These are phyloP conservation scores for Phenganax stokvisi DNA, from an alignment of 92 coral and sea anemone species.

Conservation along the genomic window DNA sequence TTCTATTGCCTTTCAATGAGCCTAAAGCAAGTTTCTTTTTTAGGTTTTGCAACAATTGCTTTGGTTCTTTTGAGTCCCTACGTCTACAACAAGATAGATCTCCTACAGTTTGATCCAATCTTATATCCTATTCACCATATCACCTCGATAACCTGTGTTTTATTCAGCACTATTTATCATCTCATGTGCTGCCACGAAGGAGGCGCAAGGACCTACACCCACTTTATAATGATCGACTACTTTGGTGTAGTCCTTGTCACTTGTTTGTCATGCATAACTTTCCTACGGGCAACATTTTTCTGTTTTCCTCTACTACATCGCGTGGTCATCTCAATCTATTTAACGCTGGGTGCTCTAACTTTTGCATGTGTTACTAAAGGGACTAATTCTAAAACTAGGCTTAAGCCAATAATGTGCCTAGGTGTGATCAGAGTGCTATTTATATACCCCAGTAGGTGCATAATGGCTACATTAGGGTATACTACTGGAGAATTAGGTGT, in stretches of 20 bases:
- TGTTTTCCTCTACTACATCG: slow-evolving; percentile 56
- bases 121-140: slow-evolving; percentile 77
- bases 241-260: slow-evolving; percentile 83
- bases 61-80: slow-evolving; percentile 9
- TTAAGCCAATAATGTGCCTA: slow-evolving; percentile 55
- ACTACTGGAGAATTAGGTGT: slow-evolving; percentile 53
- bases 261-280: slow-evolving; percentile 72
- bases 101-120: slow-evolving; percentile 37
- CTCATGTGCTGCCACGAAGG: slow-evolving; percentile 76
- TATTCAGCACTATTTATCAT: slow-evolving; percentile 83
- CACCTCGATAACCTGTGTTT: slow-evolving; percentile 68
- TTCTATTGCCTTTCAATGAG: not conserved
- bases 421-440: slow-evolving; percentile 66
- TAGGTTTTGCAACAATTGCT: slow-evolving; percentile 23
- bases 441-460: slow-evolving; percentile 47
- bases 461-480: slow-evolving; percentile 48
- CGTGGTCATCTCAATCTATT: slow-evolving; percentile 26
- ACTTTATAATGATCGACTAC: slow-evolving; percentile 71
- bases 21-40: not conserved
- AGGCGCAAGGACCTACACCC: slow-evolving; percentile 52
- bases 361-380: slow-evolving; percentile 56
- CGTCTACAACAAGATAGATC: slow-evolving; percentile 16
- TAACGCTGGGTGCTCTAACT: slow-evolving; percentile 45
- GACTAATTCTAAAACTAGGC: slow-evolving; percentile 57
- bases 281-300: slow-evolving; percentile 64